These are phyloP conservation scores for Zygaena filipendulae DNA, from an alignment of 2,888 invertebrate genomes.

Conservation along the genomic window DNA sequence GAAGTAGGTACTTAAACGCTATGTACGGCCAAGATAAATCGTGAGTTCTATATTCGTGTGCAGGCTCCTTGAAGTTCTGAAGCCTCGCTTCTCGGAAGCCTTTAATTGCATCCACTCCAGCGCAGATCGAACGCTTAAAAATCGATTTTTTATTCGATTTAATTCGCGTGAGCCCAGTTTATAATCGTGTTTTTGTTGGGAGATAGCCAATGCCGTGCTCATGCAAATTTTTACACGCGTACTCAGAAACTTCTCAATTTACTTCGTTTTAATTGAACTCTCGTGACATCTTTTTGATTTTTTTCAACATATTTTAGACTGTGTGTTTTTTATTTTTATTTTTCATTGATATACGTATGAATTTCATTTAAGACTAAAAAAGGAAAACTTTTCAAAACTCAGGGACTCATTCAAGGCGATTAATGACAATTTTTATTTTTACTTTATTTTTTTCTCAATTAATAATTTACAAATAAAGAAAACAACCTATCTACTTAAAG, in stretches of 20 bases:
- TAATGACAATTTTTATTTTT: too few species aligned
- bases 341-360: constrained; percentile 3
- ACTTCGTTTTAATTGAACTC: too few species aligned
- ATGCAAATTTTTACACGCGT: constrained; percentile 64
- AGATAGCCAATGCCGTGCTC: constrained; percentile 56
- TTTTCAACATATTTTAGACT: too few species aligned
- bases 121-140: constrained; percentile 65
- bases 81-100: constrained; percentile 52
- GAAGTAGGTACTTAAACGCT: too few species aligned
- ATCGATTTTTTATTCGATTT: constrained; percentile 66
- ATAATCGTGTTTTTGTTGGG: constrained; percentile 54
- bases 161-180: constrained; percentile 50
- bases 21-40: too few species aligned
- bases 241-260: constrained; percentile 65
- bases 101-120: constrained; percentile 66
- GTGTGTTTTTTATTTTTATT: constrained; percentile 10
- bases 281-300: too few species aligned
- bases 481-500: too few species aligned
- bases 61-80: constrained; percentile 35
- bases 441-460: too few species aligned
- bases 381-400: too few species aligned
- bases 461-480: too few species aligned
- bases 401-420: too few species aligned
- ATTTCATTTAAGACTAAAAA: constrained; percentile 11
- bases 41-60: constrained; percentile 25